phyloP scores from a whole-genome alignment of 2,797 vertebrate species.

The Leptodactylus fallax region DNA sequence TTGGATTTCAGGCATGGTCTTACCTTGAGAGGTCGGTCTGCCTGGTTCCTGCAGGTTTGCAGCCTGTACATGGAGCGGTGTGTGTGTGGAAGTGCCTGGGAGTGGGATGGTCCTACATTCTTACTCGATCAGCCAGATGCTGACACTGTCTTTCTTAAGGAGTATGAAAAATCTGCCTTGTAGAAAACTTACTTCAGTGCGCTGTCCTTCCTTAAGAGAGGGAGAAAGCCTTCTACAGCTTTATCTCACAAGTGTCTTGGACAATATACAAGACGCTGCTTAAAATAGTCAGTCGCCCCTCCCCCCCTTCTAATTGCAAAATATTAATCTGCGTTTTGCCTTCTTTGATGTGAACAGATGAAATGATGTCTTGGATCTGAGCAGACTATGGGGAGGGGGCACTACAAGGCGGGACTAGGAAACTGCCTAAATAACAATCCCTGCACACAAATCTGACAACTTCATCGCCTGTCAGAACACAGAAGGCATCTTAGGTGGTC shows the following conservation, averaged over 20 bases:
- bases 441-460: too few species aligned
- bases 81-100: neutral
- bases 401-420: too few species aligned
- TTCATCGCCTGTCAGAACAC: too few species aligned
- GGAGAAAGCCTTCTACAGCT: neutral
- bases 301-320: neutral
- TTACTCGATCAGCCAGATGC: constrained; percentile 62
- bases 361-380: too few species aligned
- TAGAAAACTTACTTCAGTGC: constrained; percentile 44
- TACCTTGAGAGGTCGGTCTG: constrained; percentile 45
- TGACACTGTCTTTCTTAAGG: constrained; percentile 62
- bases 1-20: neutral
- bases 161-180: constrained; percentile 48
- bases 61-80: constrained; percentile 53
- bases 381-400: too few species aligned
- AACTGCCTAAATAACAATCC: too few species aligned
- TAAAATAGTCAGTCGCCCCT: neutral
- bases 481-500: too few species aligned
- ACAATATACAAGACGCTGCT: neutral
- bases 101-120: constrained; percentile 62
- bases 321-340: constrained; percentile 1
- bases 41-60: constrained; percentile 47
- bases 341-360: constrained; percentile 36
- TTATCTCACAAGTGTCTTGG: constrained; percentile 12
- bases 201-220: constrained; percentile 44